Base-by-base conservation (phyloP, 2,888 invertebrate species). In the Baccha elongata region DNA sequence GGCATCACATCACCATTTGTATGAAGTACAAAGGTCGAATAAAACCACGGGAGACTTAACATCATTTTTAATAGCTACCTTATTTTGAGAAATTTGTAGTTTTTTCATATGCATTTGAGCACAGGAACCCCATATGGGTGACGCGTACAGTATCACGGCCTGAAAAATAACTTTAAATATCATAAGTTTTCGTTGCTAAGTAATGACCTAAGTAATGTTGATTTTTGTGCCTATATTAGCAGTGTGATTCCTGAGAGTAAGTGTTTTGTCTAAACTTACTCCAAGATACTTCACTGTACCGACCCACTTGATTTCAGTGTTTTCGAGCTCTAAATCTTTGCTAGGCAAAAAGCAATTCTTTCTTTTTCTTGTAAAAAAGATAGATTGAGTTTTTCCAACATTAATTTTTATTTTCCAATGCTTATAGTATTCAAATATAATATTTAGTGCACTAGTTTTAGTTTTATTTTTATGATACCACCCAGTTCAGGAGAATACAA, bases 341-440 rank as follows among this genome's bases (percentile, higher is more conserved):
- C 21, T 21, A 1, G 46, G n/a, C 19, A 42, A 8, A 21, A 44
- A 11, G 11, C 44, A 44, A 44, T 44, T 44, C 19, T 44, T n/a
- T 44, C 5, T 44, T 44, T 44, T 44, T 44, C 53, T 53, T 6
- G 17, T 15, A 7, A 37, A 37, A 53, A 17, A 19, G 13, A 32
- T 19, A 26, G 50, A 23, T 50, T 50, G 23, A 2, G 19, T 53
- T 32, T 53, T 53, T 13, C 5, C 35, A 17, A 11, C 32, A 23
- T 37, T 55, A 21, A 44, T 13, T 15, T 42, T 60, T 8, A 29
- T 44, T 44, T 60, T 26, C 15, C 60, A 44, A 15, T 60, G 40
- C 6, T 17, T 60, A 11, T 46, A n/a, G n/a, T n/a, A n/a, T n/a
- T n/a, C n/a, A n/a, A n/a, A n/a, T n/a, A n/a, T n/a, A n/a, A n/a